Evolutionary conservation across 2,113 vertebrate species (phyloP).

Genomic region (Coptodon rendalli): DNA sequence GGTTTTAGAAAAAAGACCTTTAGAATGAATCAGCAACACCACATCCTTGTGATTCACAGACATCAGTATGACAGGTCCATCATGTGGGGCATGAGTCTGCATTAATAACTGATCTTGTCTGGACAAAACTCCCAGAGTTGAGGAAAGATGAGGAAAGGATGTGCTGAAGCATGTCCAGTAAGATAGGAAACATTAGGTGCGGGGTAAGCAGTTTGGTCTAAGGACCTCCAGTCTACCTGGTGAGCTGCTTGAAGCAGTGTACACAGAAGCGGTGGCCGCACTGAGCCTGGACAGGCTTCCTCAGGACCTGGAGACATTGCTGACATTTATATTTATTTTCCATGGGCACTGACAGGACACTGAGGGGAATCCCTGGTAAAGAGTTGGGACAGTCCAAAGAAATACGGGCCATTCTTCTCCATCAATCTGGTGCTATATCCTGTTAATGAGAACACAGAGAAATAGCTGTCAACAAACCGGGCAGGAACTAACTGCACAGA

Average conservation of each 20-base stretch:
- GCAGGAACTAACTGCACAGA: not conserved
- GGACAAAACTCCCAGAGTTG: not conserved
- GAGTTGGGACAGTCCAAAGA: slow-evolving; percentile 73
- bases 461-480: not conserved
- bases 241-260: slow-evolving; percentile 80
- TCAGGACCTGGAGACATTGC: slow-evolving; percentile 81
- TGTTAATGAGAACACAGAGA: slow-evolving; percentile 3
- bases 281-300: slow-evolving; percentile 87
- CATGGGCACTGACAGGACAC: slow-evolving; percentile 81
- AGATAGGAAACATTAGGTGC: not conserved
- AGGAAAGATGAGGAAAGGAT: slow-evolving; percentile 10
- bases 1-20: not conserved
- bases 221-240: slow-evolving; percentile 75
- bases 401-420: slow-evolving; percentile 64
- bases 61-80: slow-evolving; percentile 1
- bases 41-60: slow-evolving; percentile 32
- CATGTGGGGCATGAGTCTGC: slow-evolving; percentile 20
- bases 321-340: slow-evolving; percentile 92
- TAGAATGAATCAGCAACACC: slow-evolving; percentile 10
- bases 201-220: not conserved
- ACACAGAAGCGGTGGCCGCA: slow-evolving; percentile 92
- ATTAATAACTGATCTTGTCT: not conserved
- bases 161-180: slow-evolving; percentile 28
- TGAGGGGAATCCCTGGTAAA: slow-evolving; percentile 82
- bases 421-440: slow-evolving; percentile 42